Conservation (phyloP, 1,140 invertebrate species). For the Drosophila sp. region DNA sequence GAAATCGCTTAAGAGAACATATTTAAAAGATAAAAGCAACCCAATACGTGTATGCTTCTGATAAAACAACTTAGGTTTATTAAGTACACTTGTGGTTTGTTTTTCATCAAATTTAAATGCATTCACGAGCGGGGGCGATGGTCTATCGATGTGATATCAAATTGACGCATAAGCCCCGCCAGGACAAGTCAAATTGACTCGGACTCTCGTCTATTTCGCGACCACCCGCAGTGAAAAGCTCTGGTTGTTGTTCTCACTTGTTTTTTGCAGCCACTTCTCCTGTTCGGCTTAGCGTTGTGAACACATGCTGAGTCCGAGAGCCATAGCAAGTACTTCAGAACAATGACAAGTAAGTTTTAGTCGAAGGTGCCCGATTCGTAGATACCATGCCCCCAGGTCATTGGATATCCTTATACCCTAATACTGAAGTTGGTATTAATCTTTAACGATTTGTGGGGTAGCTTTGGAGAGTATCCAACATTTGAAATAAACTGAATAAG, state of each 20-base stretch:
- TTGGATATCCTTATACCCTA: no score
- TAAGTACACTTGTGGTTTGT: constrained; percentile 24
- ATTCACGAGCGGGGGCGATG: constrained; percentile 28
- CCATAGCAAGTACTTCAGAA: constrained; percentile 28
- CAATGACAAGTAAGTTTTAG: constrained; percentile 14
- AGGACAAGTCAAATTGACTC: constrained; percentile 14
- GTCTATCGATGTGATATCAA: constrained; percentile 34
- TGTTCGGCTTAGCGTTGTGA: constrained; percentile 30
- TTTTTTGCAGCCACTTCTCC: constrained; percentile 22
- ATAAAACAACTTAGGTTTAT: not conserved
- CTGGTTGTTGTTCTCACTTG: constrained; percentile 21
- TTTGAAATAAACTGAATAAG: no score
- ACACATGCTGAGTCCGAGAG: constrained; percentile 11
- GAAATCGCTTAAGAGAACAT: no score
- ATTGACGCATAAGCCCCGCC: constrained; percentile 14
- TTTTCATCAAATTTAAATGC: constrained; percentile 63
- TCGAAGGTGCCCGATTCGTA: no score
- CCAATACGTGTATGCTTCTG: no score
- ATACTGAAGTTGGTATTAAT: no score
- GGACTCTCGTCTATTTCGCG: constrained; percentile 3
- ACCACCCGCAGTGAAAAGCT: constrained; percentile 34
- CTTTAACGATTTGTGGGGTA: no score
- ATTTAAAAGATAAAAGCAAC: no score
- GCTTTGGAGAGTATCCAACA: no score
- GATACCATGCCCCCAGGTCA: no score